Conservation (phyloP, 2,797 vertebrate genomes). For the Esox masquinongy region DNA sequence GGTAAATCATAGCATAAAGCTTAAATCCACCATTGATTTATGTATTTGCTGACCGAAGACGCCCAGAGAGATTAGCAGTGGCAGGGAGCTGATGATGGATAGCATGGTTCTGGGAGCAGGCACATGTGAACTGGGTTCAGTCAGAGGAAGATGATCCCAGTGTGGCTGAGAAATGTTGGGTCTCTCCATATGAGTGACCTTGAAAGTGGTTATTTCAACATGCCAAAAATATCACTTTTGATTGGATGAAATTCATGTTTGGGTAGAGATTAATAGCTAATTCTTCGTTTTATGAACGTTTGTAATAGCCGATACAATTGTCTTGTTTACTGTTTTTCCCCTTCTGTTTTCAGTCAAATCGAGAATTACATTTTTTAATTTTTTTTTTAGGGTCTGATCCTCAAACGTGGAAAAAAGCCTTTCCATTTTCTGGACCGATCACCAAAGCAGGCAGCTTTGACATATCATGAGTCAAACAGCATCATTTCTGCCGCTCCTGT, state of each 20-base stretch:
- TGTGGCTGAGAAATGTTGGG: conserved; percentile 33
- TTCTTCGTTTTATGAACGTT: not conserved
- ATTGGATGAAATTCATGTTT: conserved; percentile 8
- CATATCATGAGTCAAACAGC: conserved; percentile 80
- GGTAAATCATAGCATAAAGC: conserved; percentile 79
- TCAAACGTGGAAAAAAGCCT: conserved; percentile 53
- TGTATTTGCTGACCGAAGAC: conserved; percentile 81
- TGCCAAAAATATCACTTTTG: conserved; percentile 1
- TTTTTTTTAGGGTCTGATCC: conserved; percentile 67
- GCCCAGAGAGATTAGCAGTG: conserved; percentile 72
- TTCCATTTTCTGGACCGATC: conserved; percentile 81
- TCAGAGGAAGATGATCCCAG: not conserved
- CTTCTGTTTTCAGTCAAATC: conserved; percentile 47
- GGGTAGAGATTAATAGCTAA: not conserved
- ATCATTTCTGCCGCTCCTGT: conserved; percentile 78
- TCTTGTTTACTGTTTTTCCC: conserved; percentile 55
- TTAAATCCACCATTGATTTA: conserved; percentile 86
- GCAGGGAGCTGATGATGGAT: conserved; percentile 75
- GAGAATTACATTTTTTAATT: conserved; percentile 65
- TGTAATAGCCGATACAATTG: conserved; percentile 43
- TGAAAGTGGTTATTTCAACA: not conserved
- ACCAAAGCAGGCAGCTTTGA: conserved; percentile 71
- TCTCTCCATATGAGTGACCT: conserved; percentile 21
- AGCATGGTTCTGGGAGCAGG: conserved; percentile 44
- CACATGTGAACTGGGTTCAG: conserved; percentile 35